Evolutionary conservation across 2,113 vertebrate species (phyloP).

Genomic region (Petrocephalus zakoni): DNA sequence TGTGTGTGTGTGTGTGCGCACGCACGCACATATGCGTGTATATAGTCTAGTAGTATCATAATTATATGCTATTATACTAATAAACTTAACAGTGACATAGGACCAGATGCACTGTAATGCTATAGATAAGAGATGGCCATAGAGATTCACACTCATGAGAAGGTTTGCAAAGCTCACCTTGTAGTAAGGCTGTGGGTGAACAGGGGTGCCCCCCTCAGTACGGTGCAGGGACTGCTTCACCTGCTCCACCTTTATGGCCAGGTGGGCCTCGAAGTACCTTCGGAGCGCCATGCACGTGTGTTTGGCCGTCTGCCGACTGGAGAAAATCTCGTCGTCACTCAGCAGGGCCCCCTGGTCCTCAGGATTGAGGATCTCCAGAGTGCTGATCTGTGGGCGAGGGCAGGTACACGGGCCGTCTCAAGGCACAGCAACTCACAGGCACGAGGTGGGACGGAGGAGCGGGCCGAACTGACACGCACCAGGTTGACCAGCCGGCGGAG

Average conservation of each 20-base stretch:
- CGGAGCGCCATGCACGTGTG: conserved; percentile 99
- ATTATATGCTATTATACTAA: background rate
- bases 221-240: conserved; percentile 96
- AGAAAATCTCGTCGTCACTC: conserved; percentile 98
- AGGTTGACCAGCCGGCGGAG: conserved; percentile 92
- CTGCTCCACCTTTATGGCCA: conserved; percentile 95
- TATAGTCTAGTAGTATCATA: no score
- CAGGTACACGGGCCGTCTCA: background rate
- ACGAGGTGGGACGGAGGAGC: background rate
- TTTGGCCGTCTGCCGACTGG: conserved; percentile 94
- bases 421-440: background rate
- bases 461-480: conserved; percentile 56
- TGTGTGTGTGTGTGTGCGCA: no score
- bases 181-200: conserved; percentile 91
- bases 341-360: conserved; percentile 92
- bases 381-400: conserved; percentile 76
- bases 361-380: conserved; percentile 91
- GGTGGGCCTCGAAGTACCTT: conserved; percentile 94
- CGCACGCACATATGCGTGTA: no score
- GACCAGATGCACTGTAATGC: background rate
- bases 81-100: conserved; percentile 17
- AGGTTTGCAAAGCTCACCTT: conserved; percentile 65
- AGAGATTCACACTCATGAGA: background rate
- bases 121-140: background rate
- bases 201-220: conserved; percentile 87